These are phyloP conservation scores for Macrotrachela quadricornifera DNA, from an alignment of 1,140 invertebrate genomes.

Conservation along the genomic window DNA sequence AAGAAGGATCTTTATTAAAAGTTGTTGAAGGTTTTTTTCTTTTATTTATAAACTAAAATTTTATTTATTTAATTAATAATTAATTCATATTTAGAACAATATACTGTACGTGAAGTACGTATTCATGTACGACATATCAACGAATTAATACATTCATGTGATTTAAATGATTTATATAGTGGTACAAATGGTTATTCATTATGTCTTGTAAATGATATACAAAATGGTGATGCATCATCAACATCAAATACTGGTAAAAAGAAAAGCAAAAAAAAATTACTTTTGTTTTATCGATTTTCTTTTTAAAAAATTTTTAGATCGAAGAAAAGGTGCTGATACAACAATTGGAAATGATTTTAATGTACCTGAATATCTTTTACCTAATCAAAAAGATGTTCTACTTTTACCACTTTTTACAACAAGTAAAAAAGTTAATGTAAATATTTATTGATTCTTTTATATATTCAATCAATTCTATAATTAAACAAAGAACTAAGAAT, in stretches of 20 bases:
- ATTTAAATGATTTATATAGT: slow-evolving; percentile 76
- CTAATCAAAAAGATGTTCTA: slow-evolving; percentile 60
- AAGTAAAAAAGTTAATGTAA: no score
- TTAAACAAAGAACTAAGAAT: no score
- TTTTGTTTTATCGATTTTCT: no score
- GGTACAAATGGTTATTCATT: slow-evolving; percentile 85
- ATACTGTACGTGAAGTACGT: slow-evolving; percentile 83
- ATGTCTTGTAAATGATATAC: slow-evolving; percentile 76
- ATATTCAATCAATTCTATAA: no score
- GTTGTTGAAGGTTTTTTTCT: slow-evolving; percentile 37
- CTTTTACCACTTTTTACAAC: slow-evolving; percentile 38
- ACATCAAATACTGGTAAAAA: no score
- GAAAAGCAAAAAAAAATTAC: no score
- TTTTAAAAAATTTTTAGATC: slow-evolving; percentile 37
- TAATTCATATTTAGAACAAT: slow-evolving; percentile 48
- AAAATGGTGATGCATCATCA: slow-evolving; percentile 42
- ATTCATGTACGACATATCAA: slow-evolving; percentile 89
- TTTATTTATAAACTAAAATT: neutral
- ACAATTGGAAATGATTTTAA: slow-evolving; percentile 62
- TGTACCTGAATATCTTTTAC: slow-evolving; percentile 85
- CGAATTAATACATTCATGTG: slow-evolving; percentile 48
- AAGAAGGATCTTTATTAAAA: slow-evolving; percentile 78
- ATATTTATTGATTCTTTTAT: no score
- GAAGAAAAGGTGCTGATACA: slow-evolving; percentile 49
- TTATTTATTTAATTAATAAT: neutral